A percentile compares a stretch with the other conserved stretches of the same genome.
Evolutionary conservation across 2,888 invertebrate genomes (phyloP).

Genomic region (Phorcus lineatus): DNA sequence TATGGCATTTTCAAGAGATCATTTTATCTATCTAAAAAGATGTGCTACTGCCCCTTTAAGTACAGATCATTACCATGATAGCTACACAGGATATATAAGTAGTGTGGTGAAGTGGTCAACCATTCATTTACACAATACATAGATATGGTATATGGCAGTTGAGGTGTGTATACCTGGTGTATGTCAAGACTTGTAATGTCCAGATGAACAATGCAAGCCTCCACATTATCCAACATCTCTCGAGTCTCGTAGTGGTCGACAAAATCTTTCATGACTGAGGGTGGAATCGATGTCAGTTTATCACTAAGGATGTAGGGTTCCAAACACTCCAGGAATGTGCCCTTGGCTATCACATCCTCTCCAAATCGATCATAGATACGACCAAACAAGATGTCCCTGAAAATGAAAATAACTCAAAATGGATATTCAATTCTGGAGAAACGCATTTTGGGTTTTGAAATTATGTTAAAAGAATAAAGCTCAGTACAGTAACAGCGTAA

Average conservation of each 20-base stretch:
- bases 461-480: no score
- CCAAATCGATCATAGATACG: slow-evolving; percentile 81
- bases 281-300: slow-evolving; percentile 80
- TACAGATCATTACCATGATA: no score
- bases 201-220: slow-evolving; percentile 84
- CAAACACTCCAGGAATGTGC: slow-evolving; percentile 83
- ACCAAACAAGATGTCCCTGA: slow-evolving; percentile 75
- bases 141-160: background rate
- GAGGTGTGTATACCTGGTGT: slow-evolving; percentile 79
- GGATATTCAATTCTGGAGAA: background rate
- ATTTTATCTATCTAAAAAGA: no score
- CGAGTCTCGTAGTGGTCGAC: slow-evolving; percentile 82
- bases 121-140: background rate
- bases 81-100: background rate
- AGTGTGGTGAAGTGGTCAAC: background rate
- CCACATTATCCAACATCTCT: slow-evolving; percentile 81
- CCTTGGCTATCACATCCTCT: slow-evolving; percentile 80
- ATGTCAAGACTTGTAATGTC: slow-evolving; percentile 86
- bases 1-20: no score
- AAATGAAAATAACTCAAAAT: slow-evolving; percentile 28
- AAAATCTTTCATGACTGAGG: slow-evolving; percentile 84
- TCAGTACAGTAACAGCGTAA: no score
- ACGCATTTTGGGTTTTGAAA: no score
- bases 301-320: slow-evolving; percentile 84
- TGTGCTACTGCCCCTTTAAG: no score